Base-by-base conservation (phyloP, 2,888 invertebrate genomes). In the Acanthoscelides obtectus region DNA sequence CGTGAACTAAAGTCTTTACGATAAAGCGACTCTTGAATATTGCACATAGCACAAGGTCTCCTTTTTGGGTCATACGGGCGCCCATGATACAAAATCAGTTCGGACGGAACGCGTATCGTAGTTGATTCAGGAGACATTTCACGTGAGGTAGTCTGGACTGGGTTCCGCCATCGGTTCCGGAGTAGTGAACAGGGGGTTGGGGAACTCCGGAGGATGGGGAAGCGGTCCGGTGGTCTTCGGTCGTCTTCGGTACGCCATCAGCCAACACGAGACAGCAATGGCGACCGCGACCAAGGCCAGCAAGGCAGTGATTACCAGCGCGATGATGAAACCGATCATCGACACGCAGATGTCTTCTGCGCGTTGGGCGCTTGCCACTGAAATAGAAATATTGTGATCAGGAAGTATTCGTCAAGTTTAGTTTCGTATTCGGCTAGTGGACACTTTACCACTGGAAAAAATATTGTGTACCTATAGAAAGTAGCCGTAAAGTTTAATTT, bases 181-280 rank as follows among this genome's bases (percentile, higher is more conserved):
- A 77, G 93, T 93, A 76, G 94, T 91, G 87, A 96, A 96, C 83
- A 97, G 89, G 79, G 97, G 96, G 86, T 97, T 97, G 73, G 97
- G 97, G 88, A 97, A 96, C 87, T 97, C 96, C 76, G 96, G 94
- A 78, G 97, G 97, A 88, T 97, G 97, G 77, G 97, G 96, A 81
- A 97, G 88, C 68, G 97, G 97, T 65, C 96, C 96, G 76, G 94
- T 91, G 70, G 94, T 90, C 81, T 95, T 95, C 70, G 96, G 94
- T 82, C 94, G 90, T 80, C 96, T 90, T 78, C 96, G 88, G 87
- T 96, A 96, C 79, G 97, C 97, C 91, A 97, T 94, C 77, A 97
- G 89, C 97, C 97, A 97, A 86, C 97, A 97, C 75, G 96, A 96
- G 72, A 97, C 96, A 72, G 96, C 96, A 69, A 97, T 94, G 25